phyloP scores from a whole-genome alignment of 1,140 invertebrate species.

The Sminthurides bifidus region DNA sequence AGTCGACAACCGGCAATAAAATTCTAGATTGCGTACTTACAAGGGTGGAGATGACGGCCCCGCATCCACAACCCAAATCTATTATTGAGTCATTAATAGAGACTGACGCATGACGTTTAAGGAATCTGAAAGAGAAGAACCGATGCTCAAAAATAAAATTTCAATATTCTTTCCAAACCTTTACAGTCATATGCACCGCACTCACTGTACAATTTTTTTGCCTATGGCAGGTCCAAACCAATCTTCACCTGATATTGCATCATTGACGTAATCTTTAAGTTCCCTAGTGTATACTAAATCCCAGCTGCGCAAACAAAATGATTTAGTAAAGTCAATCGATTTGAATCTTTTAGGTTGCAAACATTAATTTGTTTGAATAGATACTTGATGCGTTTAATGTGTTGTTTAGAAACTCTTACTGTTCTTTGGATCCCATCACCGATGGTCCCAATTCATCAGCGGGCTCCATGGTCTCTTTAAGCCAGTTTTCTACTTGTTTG shows the following conservation, averaged over 20 bases:
- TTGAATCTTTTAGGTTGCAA: neutral
- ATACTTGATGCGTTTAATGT: neutral
- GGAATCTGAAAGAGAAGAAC: neutral
- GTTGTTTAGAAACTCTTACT: neutral
- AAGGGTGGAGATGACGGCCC: neutral
- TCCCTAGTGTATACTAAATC: neutral
- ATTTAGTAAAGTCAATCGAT: too few relatives aligned
- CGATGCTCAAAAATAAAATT: too few relatives aligned
- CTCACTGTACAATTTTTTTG: neutral
- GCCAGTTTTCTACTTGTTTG: too few relatives aligned
- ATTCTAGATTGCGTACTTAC: too few relatives aligned
- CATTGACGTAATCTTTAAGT: neutral
- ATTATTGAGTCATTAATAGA: neutral
- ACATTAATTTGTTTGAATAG: neutral
- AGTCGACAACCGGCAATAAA: too few relatives aligned
- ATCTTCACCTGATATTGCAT: neutral
- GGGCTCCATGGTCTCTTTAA: too few relatives aligned
- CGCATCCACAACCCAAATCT: slow-evolving; percentile 5
- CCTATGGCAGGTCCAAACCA: neutral
- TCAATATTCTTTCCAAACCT: too few relatives aligned
- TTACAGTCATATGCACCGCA: too few relatives aligned
- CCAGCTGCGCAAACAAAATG: too few relatives aligned
- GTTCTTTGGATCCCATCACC: neutral
- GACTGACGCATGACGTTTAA: neutral
- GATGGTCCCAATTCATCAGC: too few relatives aligned